Conservation (phyloP, 1,140 invertebrate genomes). For the Papilio polytes region DNA sequence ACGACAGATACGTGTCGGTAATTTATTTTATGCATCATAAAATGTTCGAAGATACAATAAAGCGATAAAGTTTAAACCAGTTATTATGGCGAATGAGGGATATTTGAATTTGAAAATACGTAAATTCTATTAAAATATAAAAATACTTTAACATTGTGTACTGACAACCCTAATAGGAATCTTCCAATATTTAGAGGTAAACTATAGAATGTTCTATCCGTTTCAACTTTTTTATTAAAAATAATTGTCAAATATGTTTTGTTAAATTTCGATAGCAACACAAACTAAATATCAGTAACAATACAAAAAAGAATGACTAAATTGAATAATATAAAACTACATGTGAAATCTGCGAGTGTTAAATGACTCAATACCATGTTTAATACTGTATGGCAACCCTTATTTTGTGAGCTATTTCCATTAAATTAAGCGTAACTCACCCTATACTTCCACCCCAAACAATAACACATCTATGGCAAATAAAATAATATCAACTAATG, state of each 20-base stretch:
- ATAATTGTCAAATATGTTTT: no score
- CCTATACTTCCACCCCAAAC: constrained; percentile 42
- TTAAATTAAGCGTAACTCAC: constrained; percentile 41
- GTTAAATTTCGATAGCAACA: no score
- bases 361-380: constrained; percentile 26
- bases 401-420: constrained; percentile 39
- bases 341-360: neutral
- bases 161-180: no score
- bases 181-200: no score
- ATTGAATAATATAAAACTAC: no score
- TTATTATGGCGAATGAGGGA: constrained; percentile 43
- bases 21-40: constrained; percentile 62
- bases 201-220: no score
- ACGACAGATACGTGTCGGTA: constrained; percentile 55
- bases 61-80: constrained; percentile 52
- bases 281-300: no score
- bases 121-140: neutral
- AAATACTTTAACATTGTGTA: no score
- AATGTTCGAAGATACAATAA: constrained; percentile 55
- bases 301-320: no score
- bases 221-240: no score
- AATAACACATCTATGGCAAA: constrained; percentile 35
- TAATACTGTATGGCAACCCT: neutral
- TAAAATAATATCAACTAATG: constrained; percentile 41
- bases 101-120: constrained; percentile 33